phyloP scores from a whole-genome alignment of 1,140 invertebrate genomes.

The roundworm (Caenorhabditis elegans) region WBcel235 BX284604.4:11623001-11623500 shows the following conservation, averaged over 20 bases:
- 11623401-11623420: background rate
- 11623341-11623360: background rate
- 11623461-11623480: too few relatives aligned
- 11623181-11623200: background rate
- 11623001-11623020: conserved; percentile 32
- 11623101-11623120: background rate
- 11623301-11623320: background rate
- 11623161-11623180: background rate
- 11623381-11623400: background rate
- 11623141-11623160: background rate
- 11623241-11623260: background rate
- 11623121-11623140: background rate
- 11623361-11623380: background rate
- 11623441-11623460: too few relatives aligned
- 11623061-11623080: background rate
- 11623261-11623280: background rate
- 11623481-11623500: too few relatives aligned
- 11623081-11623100: background rate
- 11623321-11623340: background rate
- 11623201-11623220: background rate
- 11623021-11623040: conserved; percentile 31
- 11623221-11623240: background rate
- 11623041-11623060: background rate
- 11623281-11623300: background rate
- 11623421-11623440: too few relatives aligned